A percentile compares a stretch with the other conserved stretches of the same genome.
phyloP scores from a whole-genome alignment of 2,797 vertebrate species.

The Coranthus polyacanthus region DNA sequence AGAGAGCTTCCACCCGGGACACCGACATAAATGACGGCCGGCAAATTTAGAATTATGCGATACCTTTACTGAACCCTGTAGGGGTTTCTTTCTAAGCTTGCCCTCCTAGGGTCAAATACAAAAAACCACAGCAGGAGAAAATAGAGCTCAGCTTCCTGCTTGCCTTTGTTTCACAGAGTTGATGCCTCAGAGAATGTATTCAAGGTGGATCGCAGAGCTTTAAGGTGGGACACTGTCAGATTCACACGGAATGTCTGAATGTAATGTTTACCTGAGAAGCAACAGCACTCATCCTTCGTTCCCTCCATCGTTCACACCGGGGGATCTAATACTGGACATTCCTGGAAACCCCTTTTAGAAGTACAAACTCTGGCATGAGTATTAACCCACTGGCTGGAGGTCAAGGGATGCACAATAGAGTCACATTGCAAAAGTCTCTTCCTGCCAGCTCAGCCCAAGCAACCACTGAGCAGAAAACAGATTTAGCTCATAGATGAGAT shows the following conservation, averaged over 20 bases:
- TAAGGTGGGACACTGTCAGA: constrained; percentile 33
- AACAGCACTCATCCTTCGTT: not conserved
- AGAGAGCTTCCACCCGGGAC: constrained; percentile 34
- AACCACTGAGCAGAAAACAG: constrained; percentile 67
- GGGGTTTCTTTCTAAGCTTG: constrained; percentile 15
- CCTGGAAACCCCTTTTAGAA: constrained; percentile 67
- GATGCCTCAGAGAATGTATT: constrained; percentile 16
- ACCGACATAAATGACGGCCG: constrained; percentile 30
- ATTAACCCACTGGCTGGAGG: constrained; percentile 71
- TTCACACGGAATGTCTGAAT: constrained; percentile 50
- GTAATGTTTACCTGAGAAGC: constrained; percentile 43
- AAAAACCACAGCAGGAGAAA: constrained; percentile 6
- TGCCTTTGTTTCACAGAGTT: constrained; percentile 5
- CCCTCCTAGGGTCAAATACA: constrained; percentile 25
- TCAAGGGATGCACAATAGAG: constrained; percentile 71
- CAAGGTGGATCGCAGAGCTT: constrained; percentile 25
- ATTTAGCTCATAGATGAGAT: constrained; percentile 71
- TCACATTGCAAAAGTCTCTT: constrained; percentile 53
- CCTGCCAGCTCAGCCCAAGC: constrained; percentile 55
- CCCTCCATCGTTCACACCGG: constrained; percentile 23
- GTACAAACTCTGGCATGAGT: constrained; percentile 64
- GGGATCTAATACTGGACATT: constrained; percentile 47
- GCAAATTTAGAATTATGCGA: too few relatives aligned
- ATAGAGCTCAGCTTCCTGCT: constrained; percentile 1
- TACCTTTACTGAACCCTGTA: not conserved